phyloP scores from a whole-genome alignment of 2,888 invertebrate genomes.

The Aporophyla lueneburgensis region DNA sequence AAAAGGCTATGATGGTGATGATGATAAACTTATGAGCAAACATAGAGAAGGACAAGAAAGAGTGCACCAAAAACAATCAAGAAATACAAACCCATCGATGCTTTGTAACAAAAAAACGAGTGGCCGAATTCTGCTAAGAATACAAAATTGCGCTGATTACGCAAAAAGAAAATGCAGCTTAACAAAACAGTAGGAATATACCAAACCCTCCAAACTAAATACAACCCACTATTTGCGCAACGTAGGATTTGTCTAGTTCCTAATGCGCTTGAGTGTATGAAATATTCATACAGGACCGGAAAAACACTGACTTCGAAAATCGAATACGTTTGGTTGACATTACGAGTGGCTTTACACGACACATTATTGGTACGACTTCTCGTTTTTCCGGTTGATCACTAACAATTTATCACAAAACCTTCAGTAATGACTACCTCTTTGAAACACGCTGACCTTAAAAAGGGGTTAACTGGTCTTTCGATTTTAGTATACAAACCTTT shows the following conservation, averaged over 20 bases:
- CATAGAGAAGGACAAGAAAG: too few species aligned
- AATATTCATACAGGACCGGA: constrained; percentile 61
- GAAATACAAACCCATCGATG: too few species aligned
- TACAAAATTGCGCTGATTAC: too few species aligned
- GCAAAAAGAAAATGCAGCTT: too few species aligned
- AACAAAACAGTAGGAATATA: constrained; percentile 8
- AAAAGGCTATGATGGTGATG: too few species aligned
- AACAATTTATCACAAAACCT: background rate
- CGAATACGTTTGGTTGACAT: constrained; percentile 50
- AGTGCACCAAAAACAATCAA: too few species aligned
- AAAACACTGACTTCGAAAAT: constrained; percentile 46
- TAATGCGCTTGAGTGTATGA: constrained; percentile 62
- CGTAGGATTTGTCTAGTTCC: constrained; percentile 51
- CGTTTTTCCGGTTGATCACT: background rate
- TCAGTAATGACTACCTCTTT: constrained; percentile 5
- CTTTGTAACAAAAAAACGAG: too few species aligned
- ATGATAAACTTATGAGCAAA: too few species aligned
- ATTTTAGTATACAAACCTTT: constrained; percentile 58
- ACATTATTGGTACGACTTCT: background rate
- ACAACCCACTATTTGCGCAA: constrained; percentile 24
- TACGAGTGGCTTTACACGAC: constrained; percentile 5
- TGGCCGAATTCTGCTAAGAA: too few species aligned
- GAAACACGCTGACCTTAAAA: constrained; percentile 28
- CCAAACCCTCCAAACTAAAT: constrained; percentile 5
- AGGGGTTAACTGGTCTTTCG: constrained; percentile 37